These are phyloP conservation scores for Stichopus chloronotus DNA, from an alignment of 35 echinoderm and acorn worm species.

Conservation along the genomic window DNA sequence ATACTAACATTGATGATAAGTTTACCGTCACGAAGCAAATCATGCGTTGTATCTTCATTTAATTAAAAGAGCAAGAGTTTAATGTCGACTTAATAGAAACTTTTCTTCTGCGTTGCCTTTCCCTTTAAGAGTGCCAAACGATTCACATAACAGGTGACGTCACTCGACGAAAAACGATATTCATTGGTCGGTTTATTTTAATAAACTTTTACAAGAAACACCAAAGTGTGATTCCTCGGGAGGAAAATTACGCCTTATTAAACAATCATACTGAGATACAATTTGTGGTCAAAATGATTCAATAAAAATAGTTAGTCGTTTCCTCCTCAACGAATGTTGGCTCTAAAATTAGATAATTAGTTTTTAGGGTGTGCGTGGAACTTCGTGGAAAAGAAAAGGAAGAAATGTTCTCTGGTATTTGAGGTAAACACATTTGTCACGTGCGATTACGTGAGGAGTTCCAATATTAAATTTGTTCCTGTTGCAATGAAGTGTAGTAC, in stretches of 20 bases:
- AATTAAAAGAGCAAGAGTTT: too few relatives aligned
- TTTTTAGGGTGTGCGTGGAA: not conserved
- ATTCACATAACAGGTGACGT: not conserved
- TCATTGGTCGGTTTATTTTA: not conserved
- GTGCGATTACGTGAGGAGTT: not conserved
- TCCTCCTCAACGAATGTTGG: not conserved
- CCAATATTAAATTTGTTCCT: not conserved
- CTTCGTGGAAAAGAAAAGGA: not conserved
- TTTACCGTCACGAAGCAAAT: too few relatives aligned
- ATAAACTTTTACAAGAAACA: not conserved
- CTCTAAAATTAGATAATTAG: not conserved
- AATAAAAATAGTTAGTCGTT: not conserved
- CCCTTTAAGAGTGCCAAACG: not conserved
- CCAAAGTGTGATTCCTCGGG: not conserved
- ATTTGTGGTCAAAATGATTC: not conserved
- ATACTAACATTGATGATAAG: too few relatives aligned
- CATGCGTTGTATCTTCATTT: too few relatives aligned
- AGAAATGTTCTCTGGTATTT: not conserved
- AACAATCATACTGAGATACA: not conserved
- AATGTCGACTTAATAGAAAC: too few relatives aligned
- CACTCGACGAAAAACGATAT: not conserved
- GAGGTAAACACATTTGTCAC: not conserved
- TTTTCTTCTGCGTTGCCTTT: not conserved
- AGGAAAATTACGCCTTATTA: not conserved
- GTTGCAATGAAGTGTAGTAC: too few relatives aligned